Conservation (phyloP, 2,113 vertebrate genomes). For the Lates calcarifer region DNA sequence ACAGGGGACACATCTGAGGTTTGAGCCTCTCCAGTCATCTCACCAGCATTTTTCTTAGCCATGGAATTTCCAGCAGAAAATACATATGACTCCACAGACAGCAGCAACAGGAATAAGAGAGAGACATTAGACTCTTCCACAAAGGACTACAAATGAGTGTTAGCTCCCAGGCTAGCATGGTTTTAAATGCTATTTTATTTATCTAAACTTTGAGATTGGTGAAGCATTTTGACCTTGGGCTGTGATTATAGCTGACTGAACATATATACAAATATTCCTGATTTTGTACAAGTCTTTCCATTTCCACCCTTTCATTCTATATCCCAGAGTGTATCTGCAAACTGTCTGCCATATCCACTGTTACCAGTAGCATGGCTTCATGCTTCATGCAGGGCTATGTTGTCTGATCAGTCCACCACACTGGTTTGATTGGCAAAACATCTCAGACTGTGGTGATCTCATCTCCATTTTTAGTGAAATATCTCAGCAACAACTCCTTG, state of each 20-base stretch:
- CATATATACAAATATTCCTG: too few species aligned
- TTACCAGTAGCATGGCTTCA: too few species aligned
- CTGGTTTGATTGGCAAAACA: too few species aligned
- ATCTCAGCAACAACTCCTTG: too few species aligned
- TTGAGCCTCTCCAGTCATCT: slow-evolving; percentile 22
- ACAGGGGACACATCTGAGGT: slow-evolving; percentile 43
- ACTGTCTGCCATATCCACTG: too few species aligned
- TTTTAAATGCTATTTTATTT: background rate
- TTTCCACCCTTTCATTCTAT: background rate
- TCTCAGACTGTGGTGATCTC: too few species aligned
- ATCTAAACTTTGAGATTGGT: background rate
- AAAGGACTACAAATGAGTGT: background rate
- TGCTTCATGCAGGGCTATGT: too few species aligned
- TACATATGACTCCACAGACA: background rate
- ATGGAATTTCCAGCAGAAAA: slow-evolving; percentile 27
- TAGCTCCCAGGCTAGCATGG: background rate
- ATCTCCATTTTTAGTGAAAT: too few species aligned
- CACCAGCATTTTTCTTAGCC: slow-evolving; percentile 24
- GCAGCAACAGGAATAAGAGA: background rate
- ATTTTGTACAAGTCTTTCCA: background rate
- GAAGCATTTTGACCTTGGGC: too few species aligned
- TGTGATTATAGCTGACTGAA: too few species aligned
- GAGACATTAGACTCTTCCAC: background rate
- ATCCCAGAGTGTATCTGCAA: too few species aligned
- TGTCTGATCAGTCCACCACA: too few species aligned